Evolutionary conservation across 2,888 invertebrate genomes (phyloP), one percentile per base, ranked within the genome.

Genomic region (Mesorhabditis sp.): DNA sequence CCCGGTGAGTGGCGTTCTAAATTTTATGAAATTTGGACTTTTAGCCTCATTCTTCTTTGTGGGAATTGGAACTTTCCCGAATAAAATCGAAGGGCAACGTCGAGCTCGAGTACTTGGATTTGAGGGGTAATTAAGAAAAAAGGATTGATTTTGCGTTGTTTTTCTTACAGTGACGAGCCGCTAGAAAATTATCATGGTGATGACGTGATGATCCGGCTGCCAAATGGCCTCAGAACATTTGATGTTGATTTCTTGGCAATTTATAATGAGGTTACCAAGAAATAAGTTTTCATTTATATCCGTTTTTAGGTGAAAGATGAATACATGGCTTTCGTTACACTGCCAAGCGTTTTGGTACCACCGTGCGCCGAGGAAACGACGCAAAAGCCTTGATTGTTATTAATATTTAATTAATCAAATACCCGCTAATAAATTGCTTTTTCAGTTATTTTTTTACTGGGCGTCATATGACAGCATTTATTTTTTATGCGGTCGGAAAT

Each of bases 211-310:
- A 66, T 79, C 4, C 70, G 69, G 13, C 70, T 79, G 28, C 79
- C 79, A 1, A 61, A 67, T n/a, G 75, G 76, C 28, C 72, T 76
- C 63, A 71, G 75, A 28, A 76, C 76, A 4, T 77, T 79, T 61
- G 79, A 79, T 65, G 68, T 76, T 13, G 75, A 76, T 67, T 79
- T 76, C 68, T 10, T 77, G 13, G 28, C 70, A 44, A 68, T 77
- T 10, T 76, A 63, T 66, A 73, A 70, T 62, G 70, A 72, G 7
- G 66, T 61, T n/a, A 66, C 65, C 10, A 45, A 62, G 0, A 45
- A 70, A n/a, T 0, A 13, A 50, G 58, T 13, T 50, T 50, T 13
- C n/a, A 50, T 50, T 50, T 10, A 50, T 13, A 13, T 13, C 58
- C 7, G n/a, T 13, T 50, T 50, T 50, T n/a, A 50, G 58, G 58